Base-by-base conservation (phyloP, 2,797 vertebrate species). In the Neopelma chrysocephalum region DNA sequence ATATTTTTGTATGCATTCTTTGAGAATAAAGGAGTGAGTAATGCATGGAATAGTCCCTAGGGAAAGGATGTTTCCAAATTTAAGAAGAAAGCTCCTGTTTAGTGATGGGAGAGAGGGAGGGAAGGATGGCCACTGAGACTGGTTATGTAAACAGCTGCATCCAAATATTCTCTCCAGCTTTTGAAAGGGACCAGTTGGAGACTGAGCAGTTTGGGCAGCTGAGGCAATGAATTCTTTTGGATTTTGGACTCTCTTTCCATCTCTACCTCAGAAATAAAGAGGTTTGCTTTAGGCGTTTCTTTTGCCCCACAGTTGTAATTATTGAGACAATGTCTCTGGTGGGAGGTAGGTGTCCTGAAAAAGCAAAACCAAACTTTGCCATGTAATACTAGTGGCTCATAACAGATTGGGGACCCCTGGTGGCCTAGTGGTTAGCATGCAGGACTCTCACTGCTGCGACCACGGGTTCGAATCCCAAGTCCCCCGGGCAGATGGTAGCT, bases 241-340 rank as follows among this genome's bases (percentile, higher is more conserved):
- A 32, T 5, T 70, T 58, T 38, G 57, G 2, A 16, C 13, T 87
- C 45, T 62, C n/a, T 38, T 69, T 79, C 21, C 19, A 20, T 38
- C 34, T 54, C 54, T 65, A 26, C 2, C 42, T 34, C 31, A 56
- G 56, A 85, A 70, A 77, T 36, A 31, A 72, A 72, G 42, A 32
- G 1, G 1, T 29, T 90, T 27, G 3, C 6, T 43, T 45, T 6
- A 0, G 3, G 17, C 5, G 9, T 3, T 80, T 62, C 23, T 58
- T 48, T 70, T 77, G 27, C 22, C 10, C 10, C 43, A 8, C 2
- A 1, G 4, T 14, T 57, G 19, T 12, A 47, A 54, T 58, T 66
- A 58, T 15, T 27, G 42, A 79, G 50, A 14, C 19, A 50, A 13
- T 15, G 4, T 29, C 7, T 38, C 61, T 36, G 12, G 9, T 14